Base-by-base conservation (phyloP, 2,888 invertebrate species). In the Eretmocerus hayati region DNA sequence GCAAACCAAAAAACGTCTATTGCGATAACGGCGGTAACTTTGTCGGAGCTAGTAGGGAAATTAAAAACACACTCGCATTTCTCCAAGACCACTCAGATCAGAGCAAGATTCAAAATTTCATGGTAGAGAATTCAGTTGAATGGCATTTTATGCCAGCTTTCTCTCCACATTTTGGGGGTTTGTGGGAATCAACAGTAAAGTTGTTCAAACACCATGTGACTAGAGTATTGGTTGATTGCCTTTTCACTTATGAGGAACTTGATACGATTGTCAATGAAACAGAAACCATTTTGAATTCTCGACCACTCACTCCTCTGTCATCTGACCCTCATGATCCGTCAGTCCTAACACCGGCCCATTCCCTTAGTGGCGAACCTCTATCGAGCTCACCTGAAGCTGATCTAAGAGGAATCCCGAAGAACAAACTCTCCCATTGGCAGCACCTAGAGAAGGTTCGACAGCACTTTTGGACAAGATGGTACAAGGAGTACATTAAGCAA, bases 1-100 rank as follows among this genome's bases (percentile, higher is more conserved):
- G 56, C 36, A 48, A 62, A 20, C 65, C 66, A 0, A 52, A 39
- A 9, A 54, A 59, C 4, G 60, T 72, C 1, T 67, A 60, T 39
- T 61, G 60, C 19, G 72, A 74, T 44, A 72, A 72, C 47, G 69
- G 67, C 0, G 62, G 63, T 1, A 70, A 71, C 52, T 73, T 74
- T 53, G 53, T 60, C 2, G 63, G 69, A 1, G 53, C 63, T 0
- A 52, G 56, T 4, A 64, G 65, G 48, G 39, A 51, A 1, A 56
- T 64, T 50, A 15, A 40, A 26, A 50, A 56, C 2, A 35, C 39
- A 8, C 58, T 66, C 13, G 20, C 37, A 20, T 5, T 8, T 13
- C 5, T 33, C 5, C 11, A 33, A n/a, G 11, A 13, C 5, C 5
- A 33, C 8, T 13, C 9, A 15, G 5, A n/a, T 13, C 33, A 15